Evolutionary conservation across 2,888 invertebrate species (phyloP).

Genomic region (Charanyca ferruginea): DNA sequence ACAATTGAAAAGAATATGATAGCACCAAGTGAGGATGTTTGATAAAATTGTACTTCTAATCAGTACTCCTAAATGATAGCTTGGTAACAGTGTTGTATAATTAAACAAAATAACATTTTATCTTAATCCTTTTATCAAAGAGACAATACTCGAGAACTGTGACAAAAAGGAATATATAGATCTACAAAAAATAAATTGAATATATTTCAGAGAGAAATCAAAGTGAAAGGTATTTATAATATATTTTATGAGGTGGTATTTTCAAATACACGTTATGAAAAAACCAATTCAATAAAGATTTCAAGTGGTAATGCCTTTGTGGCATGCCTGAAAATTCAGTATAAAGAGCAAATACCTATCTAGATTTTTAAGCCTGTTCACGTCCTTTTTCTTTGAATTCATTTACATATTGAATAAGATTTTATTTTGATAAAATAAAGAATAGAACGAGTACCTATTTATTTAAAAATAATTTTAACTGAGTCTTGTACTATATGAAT

Average conservation of each 20-base stretch:
- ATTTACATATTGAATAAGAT: slow-evolving; percentile 22
- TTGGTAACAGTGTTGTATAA: slow-evolving; percentile 28
- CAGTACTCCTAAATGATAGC: slow-evolving; percentile 1
- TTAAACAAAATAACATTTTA: slow-evolving; percentile 29
- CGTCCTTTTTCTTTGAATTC: slow-evolving; percentile 8
- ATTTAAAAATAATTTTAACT: neutral
- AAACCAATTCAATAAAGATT: neutral
- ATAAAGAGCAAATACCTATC: neutral
- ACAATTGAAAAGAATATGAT: neutral
- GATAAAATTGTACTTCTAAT: neutral
- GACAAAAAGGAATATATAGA: neutral
- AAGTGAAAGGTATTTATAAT: slow-evolving; percentile 18
- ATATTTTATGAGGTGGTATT: slow-evolving; percentile 22
- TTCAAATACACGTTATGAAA: neutral
- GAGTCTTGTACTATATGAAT: neutral
- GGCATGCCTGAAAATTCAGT: slow-evolving; percentile 18
- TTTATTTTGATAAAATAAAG: neutral
- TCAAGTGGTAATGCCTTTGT: neutral
- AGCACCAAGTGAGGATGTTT: neutral
- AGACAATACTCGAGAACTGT: slow-evolving; percentile 12
- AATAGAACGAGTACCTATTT: neutral
- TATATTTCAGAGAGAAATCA: slow-evolving; percentile 9
- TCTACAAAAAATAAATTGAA: neutral
- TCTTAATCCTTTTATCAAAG: slow-evolving; percentile 36
- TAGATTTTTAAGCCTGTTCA: neutral